These are phyloP conservation scores for Micrastur ruficollis DNA, from an alignment of 2,797 vertebrate species.

Conservation along the genomic window DNA sequence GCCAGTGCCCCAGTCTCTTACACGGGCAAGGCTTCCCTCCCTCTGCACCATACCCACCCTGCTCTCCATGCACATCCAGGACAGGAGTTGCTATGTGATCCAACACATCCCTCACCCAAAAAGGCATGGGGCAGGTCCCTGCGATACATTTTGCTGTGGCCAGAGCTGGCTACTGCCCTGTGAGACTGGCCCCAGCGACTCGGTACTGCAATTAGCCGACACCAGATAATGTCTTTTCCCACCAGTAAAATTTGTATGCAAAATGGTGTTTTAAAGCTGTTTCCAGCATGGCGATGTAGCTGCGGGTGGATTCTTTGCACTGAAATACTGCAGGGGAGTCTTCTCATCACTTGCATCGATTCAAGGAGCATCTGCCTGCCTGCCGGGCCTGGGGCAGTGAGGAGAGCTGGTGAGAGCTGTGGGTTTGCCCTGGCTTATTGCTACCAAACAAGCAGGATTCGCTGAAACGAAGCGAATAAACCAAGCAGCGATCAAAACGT, in stretches of 20 bases:
- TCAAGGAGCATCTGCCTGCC: not conserved
- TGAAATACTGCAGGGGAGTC: not conserved
- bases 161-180: not conserved
- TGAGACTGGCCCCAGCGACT: not conserved
- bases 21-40: not conserved
- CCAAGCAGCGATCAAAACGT: fast-evolving
- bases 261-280: not conserved
- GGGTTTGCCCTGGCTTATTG: not conserved
- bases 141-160: fast-evolving
- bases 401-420: not conserved
- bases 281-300: not conserved
- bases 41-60: not conserved
- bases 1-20: not conserved
- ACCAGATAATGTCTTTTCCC: not conserved
- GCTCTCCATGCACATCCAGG: not conserved
- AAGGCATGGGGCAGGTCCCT: not conserved
- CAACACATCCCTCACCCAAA: not conserved
- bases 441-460: not conserved
- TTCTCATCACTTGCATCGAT: not conserved
- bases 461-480: not conserved
- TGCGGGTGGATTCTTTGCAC: not conserved
- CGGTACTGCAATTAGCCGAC: not conserved
- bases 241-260: not conserved
- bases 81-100: fast-evolving
- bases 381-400: fast-evolving